Conservation (phyloP, 2,888 invertebrate genomes). For the Drosophila austrosaltans region DNA sequence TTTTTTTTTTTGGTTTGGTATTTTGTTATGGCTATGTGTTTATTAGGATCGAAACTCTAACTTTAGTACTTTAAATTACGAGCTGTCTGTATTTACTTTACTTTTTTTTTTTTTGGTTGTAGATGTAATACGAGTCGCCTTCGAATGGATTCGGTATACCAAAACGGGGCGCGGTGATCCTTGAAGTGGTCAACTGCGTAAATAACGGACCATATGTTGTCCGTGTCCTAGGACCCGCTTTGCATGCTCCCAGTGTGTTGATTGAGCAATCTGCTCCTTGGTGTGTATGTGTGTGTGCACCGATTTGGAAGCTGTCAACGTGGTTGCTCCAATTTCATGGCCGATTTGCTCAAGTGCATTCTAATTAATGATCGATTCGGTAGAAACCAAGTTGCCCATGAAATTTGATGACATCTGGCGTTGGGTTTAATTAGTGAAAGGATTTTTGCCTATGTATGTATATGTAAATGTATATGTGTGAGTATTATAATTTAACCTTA, state of each 20-base stretch:
- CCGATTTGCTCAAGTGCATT: constrained; percentile 68
- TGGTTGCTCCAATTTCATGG: constrained; percentile 75
- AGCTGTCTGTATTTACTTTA: constrained; percentile 25
- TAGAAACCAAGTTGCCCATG: constrained; percentile 44
- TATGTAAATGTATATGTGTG: neutral
- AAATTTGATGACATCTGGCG: constrained; percentile 67
- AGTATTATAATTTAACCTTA: neutral
- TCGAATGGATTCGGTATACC: constrained; percentile 22
- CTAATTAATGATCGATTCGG: constrained; percentile 61
- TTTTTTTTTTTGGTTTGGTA: constrained; percentile 31
- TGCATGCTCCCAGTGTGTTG: constrained; percentile 65
- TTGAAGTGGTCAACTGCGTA: constrained; percentile 73
- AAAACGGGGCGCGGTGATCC: constrained; percentile 34
- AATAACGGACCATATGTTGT: constrained; percentile 63
- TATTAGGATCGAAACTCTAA: constrained; percentile 59
- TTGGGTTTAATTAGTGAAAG: constrained; percentile 30
- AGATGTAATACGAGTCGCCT: constrained; percentile 59
- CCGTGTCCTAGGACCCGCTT: constrained; percentile 56
- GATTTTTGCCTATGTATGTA: constrained; percentile 1
- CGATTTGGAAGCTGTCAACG: constrained; percentile 72
- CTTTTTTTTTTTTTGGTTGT: neutral
- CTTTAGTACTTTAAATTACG: constrained; percentile 50
- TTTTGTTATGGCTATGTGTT: constrained; percentile 67
- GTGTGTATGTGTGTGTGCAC: constrained; percentile 32
- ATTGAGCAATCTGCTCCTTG: constrained; percentile 67